Evolutionary conservation across 2,888 invertebrate species (phyloP).

Genomic region (Euphydryas editha): DNA sequence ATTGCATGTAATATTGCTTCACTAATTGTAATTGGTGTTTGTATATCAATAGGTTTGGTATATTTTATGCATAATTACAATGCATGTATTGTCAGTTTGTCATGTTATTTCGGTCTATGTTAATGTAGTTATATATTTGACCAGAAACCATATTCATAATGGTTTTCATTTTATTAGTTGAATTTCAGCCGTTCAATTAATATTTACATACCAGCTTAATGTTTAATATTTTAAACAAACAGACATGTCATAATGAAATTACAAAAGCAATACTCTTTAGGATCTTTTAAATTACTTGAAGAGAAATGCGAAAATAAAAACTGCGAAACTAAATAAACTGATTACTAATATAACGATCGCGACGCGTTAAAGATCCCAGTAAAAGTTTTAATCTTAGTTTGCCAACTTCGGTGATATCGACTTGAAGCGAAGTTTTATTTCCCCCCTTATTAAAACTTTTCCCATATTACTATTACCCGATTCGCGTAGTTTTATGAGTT

Average conservation of each 20-base stretch:
- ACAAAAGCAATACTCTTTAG: too few species aligned
- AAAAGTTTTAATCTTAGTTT: slow-evolving; percentile 70
- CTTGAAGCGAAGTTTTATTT: slow-evolving; percentile 63
- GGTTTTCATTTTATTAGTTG: too few species aligned
- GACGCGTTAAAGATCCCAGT: slow-evolving; percentile 51
- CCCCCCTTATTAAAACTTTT: slow-evolving; percentile 73
- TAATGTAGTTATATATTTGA: too few species aligned
- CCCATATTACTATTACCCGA: slow-evolving; percentile 72
- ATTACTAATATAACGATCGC: slow-evolving; percentile 25
- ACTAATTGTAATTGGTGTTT: slow-evolving; percentile 27
- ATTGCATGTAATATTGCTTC: neutral
- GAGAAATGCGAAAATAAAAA: neutral
- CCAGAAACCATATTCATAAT: too few species aligned
- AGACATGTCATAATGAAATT: too few species aligned
- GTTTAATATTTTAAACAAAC: too few species aligned
- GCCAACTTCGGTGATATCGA: slow-evolving; percentile 69
- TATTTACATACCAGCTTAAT: too few species aligned
- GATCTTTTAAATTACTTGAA: neutral
- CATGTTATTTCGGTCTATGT: too few species aligned
- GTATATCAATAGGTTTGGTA: neutral
- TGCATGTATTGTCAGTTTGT: too few species aligned
- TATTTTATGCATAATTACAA: neutral
- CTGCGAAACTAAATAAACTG: slow-evolving; percentile 15
- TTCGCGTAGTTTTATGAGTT: slow-evolving; percentile 69
- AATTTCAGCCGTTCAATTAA: too few species aligned